Evolutionary conservation across 2,797 vertebrate genomes (phyloP).

Genomic region (Lycodopsis pacificus): DNA sequence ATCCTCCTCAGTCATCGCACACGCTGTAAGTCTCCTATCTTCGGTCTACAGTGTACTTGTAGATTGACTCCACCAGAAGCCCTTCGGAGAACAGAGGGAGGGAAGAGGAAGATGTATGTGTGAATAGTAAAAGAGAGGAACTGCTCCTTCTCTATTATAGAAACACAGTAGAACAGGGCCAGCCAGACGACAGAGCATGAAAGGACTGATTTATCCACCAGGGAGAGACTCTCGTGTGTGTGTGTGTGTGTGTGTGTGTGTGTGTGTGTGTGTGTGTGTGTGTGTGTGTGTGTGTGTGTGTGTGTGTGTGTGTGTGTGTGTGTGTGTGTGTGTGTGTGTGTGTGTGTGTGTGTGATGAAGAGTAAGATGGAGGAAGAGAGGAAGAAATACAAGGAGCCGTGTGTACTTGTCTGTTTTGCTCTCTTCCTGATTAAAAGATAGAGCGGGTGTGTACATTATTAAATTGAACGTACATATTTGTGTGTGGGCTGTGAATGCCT

Average conservation of each 20-base stretch:
- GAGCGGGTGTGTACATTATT: slow-evolving; percentile 33
- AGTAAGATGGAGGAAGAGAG: not conserved
- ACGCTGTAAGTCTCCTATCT: slow-evolving; percentile 51
- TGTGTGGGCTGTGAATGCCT: slow-evolving; percentile 26
- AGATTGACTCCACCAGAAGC: slow-evolving; percentile 60
- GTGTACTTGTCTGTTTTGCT: slow-evolving; percentile 41
- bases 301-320: slow-evolving; percentile 44
- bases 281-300: slow-evolving; percentile 39
- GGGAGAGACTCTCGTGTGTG: slow-evolving; percentile 52
- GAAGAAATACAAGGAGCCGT: slow-evolving; percentile 23
- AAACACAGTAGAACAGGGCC: slow-evolving; percentile 74
- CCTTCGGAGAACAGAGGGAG: slow-evolving; percentile 62
- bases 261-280: slow-evolving; percentile 42
- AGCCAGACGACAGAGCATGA: slow-evolving; percentile 75
- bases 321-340: slow-evolving; percentile 43
- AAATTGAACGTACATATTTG: slow-evolving; percentile 32
- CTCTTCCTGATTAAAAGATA: slow-evolving; percentile 54
- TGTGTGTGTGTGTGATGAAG: slow-evolving; percentile 28
- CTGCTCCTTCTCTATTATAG: slow-evolving; percentile 72
- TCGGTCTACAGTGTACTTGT: slow-evolving; percentile 44
- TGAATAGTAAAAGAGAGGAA: slow-evolving; percentile 70
- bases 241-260: slow-evolving; percentile 44
- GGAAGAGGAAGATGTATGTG: slow-evolving; percentile 41
- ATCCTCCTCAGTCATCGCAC: slow-evolving; percentile 54
- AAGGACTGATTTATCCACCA: slow-evolving; percentile 80